Base-by-base conservation (phyloP, 2,888 invertebrate genomes). In the Cryptocheilus praepositus region DNA sequence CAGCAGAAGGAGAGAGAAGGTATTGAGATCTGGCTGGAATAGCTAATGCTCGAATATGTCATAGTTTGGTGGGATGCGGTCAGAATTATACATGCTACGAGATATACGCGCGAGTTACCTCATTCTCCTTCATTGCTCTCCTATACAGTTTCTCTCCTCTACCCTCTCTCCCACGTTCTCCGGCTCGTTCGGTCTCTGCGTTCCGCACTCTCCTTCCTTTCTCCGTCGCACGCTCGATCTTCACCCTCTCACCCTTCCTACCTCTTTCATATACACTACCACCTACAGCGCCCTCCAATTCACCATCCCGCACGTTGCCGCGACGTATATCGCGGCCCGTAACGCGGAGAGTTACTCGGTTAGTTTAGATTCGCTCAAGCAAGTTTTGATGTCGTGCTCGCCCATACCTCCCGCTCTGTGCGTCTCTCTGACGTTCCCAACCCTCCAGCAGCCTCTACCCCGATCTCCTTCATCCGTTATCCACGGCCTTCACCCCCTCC, bases 341-440 rank as follows among this genome's bases (percentile, higher is more conserved):
- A 81, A 77, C 82, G 75, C 79, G 71, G 73, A 74, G 82, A 83
- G 85, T 85, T 84, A 85, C 82, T 85, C 82, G 83, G 84, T 83
- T 85, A 85, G 85, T 85, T 85, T 85, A 82, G 83, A 85, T 83
- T 84, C 82, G 83, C 79, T 82, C 77, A 80, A 78, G 81, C 82
- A 85, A 85, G 85, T 85, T 85, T 85, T 83, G 85, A 84, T 85
- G 83, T 83, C 82, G 80, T 79, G 77, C 80, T 77, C 77, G 74
- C 67, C 74, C 71, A 67, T 16, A 18, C 46, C 64, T 49, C 65
- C 66, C 73, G 66, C 61, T 65, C 71, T 71, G 61, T 62, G 67
- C 54, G 62, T 57, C 62, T 57, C 57, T 61, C 63, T 67, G 68
- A 74, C 66, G 70, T 68, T 74, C 70, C 72, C 74, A 74, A 73